These are phyloP conservation scores for Euphonia xanthogaster DNA, from an alignment of 2,797 vertebrate genomes.

Conservation along the genomic window DNA sequence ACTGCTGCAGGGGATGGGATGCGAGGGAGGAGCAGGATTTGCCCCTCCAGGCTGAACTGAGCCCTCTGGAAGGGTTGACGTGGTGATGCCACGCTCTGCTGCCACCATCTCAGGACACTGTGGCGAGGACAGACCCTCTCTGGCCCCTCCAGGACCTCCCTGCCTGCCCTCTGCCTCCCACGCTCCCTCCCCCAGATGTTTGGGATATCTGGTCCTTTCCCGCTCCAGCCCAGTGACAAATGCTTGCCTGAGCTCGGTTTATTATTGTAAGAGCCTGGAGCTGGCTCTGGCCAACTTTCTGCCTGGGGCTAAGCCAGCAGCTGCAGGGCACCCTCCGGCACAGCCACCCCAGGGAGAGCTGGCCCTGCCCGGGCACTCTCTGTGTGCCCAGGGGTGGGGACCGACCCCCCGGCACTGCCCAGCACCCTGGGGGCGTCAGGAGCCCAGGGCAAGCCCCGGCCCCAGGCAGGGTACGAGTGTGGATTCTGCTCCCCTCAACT, in stretches of 20 bases:
- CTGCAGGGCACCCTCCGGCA: background rate
- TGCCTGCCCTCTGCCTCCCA: background rate
- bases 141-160: background rate
- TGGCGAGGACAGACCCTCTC: background rate
- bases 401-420: rapidly evolving
- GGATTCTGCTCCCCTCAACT: background rate
- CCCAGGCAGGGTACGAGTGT: rapidly evolving
- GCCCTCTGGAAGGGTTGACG: background rate
- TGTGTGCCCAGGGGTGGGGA: rapidly evolving
- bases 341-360: background rate
- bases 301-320: slow-evolving; percentile 39
- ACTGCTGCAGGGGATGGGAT: background rate
- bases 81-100: background rate
- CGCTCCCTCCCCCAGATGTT: slow-evolving; percentile 34
- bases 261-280: slow-evolving; percentile 48
- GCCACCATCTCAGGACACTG: background rate
- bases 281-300: slow-evolving; percentile 40
- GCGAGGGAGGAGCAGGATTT: background rate
- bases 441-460: background rate
- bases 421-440: rapidly evolving
- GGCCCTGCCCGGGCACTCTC: background rate
- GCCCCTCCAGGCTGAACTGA: background rate
- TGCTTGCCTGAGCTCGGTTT: background rate
- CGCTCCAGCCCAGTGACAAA: slow-evolving; percentile 2
- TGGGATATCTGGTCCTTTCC: slow-evolving; percentile 47